Percentiles rank a stretch among this genome's conserved stretches.
Conservation (phyloP, 2,113 vertebrate genomes). For the Fregetta grallaria region DNA sequence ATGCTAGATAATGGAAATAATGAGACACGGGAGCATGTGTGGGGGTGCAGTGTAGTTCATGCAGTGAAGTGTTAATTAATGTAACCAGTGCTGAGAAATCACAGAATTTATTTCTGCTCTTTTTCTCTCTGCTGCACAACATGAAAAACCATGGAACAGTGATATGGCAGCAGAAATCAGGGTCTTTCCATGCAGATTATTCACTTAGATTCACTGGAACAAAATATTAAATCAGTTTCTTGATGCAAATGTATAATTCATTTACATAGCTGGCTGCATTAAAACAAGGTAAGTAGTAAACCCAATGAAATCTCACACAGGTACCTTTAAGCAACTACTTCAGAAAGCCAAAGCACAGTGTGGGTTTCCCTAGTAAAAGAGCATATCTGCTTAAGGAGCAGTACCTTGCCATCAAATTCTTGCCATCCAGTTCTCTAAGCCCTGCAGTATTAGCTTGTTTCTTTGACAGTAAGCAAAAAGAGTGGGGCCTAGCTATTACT, state of each 20-base stretch:
- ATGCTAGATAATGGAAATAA: constrained; percentile 12
- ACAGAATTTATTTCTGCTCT: background rate
- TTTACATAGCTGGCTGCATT: background rate
- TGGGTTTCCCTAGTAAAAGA: background rate
- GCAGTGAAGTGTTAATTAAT: background rate
- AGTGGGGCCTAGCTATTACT: background rate
- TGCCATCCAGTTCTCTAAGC: background rate
- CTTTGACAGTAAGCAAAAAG: background rate
- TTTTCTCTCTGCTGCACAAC: background rate
- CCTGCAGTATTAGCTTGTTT: background rate
- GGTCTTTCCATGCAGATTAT: background rate
- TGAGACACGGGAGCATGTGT: background rate
- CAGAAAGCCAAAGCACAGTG: background rate
- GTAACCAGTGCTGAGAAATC: background rate
- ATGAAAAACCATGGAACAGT: background rate
- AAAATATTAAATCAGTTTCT: background rate
- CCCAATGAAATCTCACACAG: background rate
- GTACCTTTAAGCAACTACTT: background rate
- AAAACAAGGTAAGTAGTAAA: background rate
- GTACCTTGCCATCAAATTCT: background rate
- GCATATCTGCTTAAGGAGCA: background rate
- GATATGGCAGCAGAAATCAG: background rate
- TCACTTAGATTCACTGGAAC: background rate
- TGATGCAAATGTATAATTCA: background rate
- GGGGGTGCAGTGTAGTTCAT: background rate